Evolutionary conservation across 2,888 invertebrate species (phyloP), one percentile per base, ranked within the genome.

Genomic region (Allygus modestus): DNA sequence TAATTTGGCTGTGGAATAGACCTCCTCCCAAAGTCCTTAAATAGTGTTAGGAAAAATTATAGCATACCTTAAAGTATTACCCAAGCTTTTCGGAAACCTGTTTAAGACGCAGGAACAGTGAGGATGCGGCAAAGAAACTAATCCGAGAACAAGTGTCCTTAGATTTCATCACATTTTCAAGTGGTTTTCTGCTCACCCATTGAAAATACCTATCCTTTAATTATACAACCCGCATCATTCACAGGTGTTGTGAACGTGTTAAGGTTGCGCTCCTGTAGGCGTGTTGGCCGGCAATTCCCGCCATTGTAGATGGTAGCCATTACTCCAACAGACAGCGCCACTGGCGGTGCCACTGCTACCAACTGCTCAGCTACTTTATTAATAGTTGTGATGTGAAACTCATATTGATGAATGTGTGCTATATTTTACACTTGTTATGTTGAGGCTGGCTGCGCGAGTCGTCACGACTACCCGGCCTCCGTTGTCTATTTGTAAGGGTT

Each of bases 381-480:
- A 71, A 71, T 71, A 71, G 71, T 71, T 71, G 71, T 71, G 71
- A 71, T 71, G 71, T 71, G 71, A 41, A 71, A 71, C 71, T 71
- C 41, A 71, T 71, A 71, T 41, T 71, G 71, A 71, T 71, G 71
- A 71, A 71, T 71, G 71, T 28, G 71, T 2, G 71, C 41, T n/a
- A 71, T 71, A 71, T 71, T 71, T 71, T 71, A 71, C 41, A 9
- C 71, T 71, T 71, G 71, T 71, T 71, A 71, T 20, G 33, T 69
- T n/a, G n/a, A n/a, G 33, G n/a, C 23, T 20, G 2, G 31, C 69
- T n/a, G 20, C 37, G 2, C 7, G 37, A 41, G 41, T 37, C 0
- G 31, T 5, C 71, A 20, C 41, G 71, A 7, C 11, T 31, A 23
- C 12, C n/a, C 28, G 54, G 54, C 54, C 20, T 54, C 54, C 17